A percentile compares a stretch with the other conserved stretches of the same genome.
Conservation (phyloP, 2,888 invertebrate species). For the Myopa tessellatipennis region DNA sequence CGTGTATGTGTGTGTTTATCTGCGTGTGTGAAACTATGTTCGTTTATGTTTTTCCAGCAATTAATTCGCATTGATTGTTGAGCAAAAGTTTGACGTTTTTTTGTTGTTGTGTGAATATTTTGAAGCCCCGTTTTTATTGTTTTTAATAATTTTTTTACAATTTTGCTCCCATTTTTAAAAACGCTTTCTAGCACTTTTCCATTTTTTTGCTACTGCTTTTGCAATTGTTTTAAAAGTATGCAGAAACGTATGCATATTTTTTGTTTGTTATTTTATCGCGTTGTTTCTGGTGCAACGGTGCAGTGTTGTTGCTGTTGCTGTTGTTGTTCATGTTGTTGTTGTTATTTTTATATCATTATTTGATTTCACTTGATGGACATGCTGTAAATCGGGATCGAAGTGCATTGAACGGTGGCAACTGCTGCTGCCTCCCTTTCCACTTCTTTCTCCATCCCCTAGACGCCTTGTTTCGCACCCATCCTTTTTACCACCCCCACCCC, state of each 20-base stretch:
- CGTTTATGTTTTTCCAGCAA: conserved; percentile 2
- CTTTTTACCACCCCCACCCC: background rate
- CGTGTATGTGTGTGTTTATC: conserved; percentile 26
- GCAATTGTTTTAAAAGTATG: background rate
- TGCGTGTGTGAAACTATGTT: conserved; percentile 13
- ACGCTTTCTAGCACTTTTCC: background rate
- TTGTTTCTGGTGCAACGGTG: background rate
- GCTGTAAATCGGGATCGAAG: background rate
- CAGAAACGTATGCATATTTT: background rate
- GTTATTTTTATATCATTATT: conserved; percentile 8
- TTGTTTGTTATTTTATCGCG: background rate
- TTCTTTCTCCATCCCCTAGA: background rate
- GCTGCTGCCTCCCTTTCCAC: background rate
- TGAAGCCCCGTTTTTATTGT: background rate
- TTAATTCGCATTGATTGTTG: conserved; percentile 4
- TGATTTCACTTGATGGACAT: conserved; percentile 24
- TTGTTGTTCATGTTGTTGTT: conserved; percentile 16
- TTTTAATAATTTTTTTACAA: conserved; percentile 6
- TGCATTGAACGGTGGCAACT: background rate
- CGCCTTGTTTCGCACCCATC: background rate
- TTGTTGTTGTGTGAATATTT: background rate
- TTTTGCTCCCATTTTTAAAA: background rate
- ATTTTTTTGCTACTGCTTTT: too few relatives aligned
- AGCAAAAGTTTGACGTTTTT: background rate
- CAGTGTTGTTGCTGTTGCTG: conserved; percentile 15